Evolutionary conservation across 1,140 invertebrate genomes (phyloP), one percentile per base, ranked within the genome.

Genomic region (Drosophila serrata): DNA sequence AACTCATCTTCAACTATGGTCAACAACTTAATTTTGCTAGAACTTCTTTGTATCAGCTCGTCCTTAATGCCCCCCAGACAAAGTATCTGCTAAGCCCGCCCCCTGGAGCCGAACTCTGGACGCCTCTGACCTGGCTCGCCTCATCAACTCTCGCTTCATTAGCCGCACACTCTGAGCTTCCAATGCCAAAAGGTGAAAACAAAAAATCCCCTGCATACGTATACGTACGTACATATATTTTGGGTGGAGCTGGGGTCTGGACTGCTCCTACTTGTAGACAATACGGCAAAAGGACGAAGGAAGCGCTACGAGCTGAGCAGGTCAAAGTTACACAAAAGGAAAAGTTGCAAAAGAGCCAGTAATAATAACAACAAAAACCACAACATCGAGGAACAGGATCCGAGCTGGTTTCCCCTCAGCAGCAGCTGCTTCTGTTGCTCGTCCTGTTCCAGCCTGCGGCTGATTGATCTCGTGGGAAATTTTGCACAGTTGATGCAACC

Each of bases 381-480:
- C 64, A 77, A 77, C 72, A 85, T 33, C 37, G 43, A 58, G 33
- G 19, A 19, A 22, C 64, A 67, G 63, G 63, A 67, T 27, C 40
- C 24, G 60, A 37, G 43, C 13, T 9, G n/a, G 45, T n/a, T 35
- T 22, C 49, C 49, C 19, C 33, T 37, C 27, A n/a, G 15, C 35
- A 56, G 39, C 22, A 56, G 61, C 31, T 19, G 43, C 24, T 60
- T 42, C 37, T 45, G 55, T 53, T 59, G 65, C 37, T 15, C 42
- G 69, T 79, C 48, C 56, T 79, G 60, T 67, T 75, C 46, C 75
- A 79, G 82, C 82, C 81, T 90, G 85, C 67, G 79, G 81, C 85
- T 90, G 85, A 90, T 90, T 90, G 85, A 90, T 90, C 85, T 90
- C 85, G 86, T 90, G 85, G 85, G 85, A 90, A 90, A 90, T 90